Conservation (phyloP, 2,113 vertebrate species). For the Eublepharis macularius region DNA sequence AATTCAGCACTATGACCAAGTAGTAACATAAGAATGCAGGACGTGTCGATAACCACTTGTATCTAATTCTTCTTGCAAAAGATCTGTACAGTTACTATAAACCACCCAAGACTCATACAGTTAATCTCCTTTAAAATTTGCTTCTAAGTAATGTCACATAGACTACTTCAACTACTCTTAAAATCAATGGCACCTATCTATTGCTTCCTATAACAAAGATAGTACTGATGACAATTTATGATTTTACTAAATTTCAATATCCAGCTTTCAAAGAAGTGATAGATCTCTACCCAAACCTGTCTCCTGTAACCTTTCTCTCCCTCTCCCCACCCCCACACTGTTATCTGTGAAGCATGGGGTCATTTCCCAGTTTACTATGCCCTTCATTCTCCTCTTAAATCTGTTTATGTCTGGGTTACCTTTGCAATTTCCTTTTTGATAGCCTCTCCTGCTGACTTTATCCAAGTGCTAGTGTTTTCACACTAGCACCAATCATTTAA, state of each 20-base stretch:
- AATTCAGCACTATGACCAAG: background rate
- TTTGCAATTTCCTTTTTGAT: background rate
- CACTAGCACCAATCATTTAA: background rate
- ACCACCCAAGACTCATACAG: background rate
- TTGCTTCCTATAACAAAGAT: background rate
- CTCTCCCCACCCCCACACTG: too few species aligned
- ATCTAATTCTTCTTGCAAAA: background rate
- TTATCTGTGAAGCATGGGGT: background rate
- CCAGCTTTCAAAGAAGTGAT: background rate
- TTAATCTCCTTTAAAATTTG: background rate
- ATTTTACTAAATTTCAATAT: background rate
- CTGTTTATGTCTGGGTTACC: background rate
- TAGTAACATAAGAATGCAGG: background rate
- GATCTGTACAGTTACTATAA: slow-evolving; percentile 22
- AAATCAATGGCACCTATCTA: background rate
- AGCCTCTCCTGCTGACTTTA: background rate
- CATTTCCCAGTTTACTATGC: background rate
- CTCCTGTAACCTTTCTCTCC: background rate
- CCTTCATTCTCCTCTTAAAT: background rate
- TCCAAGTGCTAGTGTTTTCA: background rate
- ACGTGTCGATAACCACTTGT: background rate
- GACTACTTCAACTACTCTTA: background rate
- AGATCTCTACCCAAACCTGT: background rate
- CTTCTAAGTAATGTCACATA: slow-evolving; percentile 6
- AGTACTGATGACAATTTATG: background rate